Base-by-base conservation (phyloP, 2,888 invertebrate genomes). In the Nipponacmea schrenckii region DNA sequence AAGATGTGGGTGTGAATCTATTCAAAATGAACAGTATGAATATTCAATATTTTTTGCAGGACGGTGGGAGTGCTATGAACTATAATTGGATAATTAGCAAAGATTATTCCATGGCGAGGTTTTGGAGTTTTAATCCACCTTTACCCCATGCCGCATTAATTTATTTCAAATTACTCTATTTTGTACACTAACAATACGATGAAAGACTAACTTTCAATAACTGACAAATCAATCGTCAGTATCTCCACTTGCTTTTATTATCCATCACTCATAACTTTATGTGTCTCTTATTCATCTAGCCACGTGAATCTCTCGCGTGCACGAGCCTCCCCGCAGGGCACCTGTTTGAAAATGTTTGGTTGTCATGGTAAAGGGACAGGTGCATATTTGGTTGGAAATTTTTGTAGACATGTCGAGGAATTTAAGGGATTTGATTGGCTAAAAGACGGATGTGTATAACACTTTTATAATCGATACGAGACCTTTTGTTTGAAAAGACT, bases 261-360 rank as follows among this genome's bases (percentile, higher is more conserved):
- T 20, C 20, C 50, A 31, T 50, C 50, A 50, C 20, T 50, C 50
- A 50, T 20, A 50, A 50, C 50, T 56, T 24, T 56, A 24, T 56
- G 56, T 56, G 56, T 24, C 56, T 56, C 56, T 56, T 20, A 56
- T 24, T 56, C 56, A 56, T 24, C 24, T 3, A 24, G 56, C 56
- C 56, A 56, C 56, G 56, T 56, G 56, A 56, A 24, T 56, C 56
- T 56, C 10, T 56, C 56, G 56, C 56, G 56, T 24, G 56, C 56
- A 56, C 56, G 56, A 56, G 56, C 56, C 20, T 56, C 56, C 56
- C 56, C 56, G 56, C 56, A 56, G 56, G 56, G 56, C 56, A 56
- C 56, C 56, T 56, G 56, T 56, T 56, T 56, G 12, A 24, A 20
- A 56, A 56, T 56, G 56, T 56, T 56, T 56, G 56, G 56, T 56